phyloP scores from a whole-genome alignment of 2,113 vertebrate species.

The Callaeas wilsoni region DNA sequence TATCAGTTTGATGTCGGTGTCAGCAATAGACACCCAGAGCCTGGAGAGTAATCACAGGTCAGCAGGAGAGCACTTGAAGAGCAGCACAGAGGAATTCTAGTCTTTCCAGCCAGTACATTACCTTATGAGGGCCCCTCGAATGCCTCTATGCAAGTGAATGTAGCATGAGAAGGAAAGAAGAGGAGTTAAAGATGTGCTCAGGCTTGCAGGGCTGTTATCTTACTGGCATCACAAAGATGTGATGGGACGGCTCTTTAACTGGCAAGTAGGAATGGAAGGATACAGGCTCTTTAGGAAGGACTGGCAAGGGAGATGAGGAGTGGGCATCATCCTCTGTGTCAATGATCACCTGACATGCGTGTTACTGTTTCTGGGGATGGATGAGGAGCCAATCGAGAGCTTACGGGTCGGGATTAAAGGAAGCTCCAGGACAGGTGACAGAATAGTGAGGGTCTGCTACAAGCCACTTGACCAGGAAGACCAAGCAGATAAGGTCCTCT shows the following conservation, averaged over 20 bases:
- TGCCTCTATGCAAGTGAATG: not conserved
- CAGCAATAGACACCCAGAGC: not conserved
- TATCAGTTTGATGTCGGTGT: not conserved
- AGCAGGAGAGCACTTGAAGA: not conserved
- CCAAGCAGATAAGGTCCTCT: not conserved
- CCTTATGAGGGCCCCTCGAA: not conserved
- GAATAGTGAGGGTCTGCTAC: not conserved
- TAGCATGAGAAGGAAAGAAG: not conserved
- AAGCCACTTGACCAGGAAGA: not conserved
- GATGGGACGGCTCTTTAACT: not conserved
- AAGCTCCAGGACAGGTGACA: not conserved
- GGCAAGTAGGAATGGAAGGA: not conserved
- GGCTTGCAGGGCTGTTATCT: not conserved
- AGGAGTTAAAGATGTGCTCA: rapidly evolving
- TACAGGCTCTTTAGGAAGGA: not conserved
- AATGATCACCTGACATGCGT: not conserved
- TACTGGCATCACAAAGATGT: not conserved
- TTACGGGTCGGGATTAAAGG: not conserved
- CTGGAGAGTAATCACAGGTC: not conserved
- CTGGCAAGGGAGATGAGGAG: not conserved
- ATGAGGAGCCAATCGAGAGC: rapidly evolving
- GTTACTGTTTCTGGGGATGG: not conserved
- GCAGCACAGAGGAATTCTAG: not conserved
- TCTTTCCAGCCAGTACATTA: not conserved
- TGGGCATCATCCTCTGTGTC: not conserved